Conservation (phyloP, 2,888 invertebrate genomes). For the Melinopterus prodromus region DNA sequence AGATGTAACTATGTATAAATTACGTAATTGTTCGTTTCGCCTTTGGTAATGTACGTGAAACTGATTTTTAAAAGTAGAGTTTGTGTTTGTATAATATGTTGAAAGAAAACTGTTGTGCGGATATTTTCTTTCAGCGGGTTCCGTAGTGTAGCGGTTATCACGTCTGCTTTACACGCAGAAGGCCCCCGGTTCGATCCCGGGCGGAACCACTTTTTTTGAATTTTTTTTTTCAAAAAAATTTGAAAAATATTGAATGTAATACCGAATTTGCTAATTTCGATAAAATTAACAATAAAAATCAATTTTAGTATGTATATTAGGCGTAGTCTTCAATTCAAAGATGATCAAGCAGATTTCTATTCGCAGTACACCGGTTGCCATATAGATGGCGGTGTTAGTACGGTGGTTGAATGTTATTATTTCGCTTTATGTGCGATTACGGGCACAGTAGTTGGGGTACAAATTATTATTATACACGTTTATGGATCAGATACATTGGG, state of each 20-base stretch:
- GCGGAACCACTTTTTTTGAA: constrained; percentile 55
- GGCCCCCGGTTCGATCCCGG: constrained; percentile 63
- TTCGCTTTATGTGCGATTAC: too few relatives aligned
- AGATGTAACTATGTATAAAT: too few relatives aligned
- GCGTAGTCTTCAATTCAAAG: too few relatives aligned
- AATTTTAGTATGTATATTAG: background rate
- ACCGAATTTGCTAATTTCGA: background rate
- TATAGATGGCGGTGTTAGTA: background rate
- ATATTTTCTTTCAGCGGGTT: constrained; percentile 41
- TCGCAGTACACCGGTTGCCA: background rate
- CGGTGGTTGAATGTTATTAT: too few relatives aligned
- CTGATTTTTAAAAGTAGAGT: background rate
- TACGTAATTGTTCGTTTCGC: too few relatives aligned
- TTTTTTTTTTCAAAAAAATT: background rate
- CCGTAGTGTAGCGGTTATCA: constrained; percentile 62
- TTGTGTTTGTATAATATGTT: background rate
- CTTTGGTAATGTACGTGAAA: too few relatives aligned
- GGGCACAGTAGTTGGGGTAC: too few relatives aligned
- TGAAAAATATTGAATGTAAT: background rate
- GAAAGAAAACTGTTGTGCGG: background rate
- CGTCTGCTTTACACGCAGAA: constrained; percentile 63
- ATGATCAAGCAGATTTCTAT: background rate
- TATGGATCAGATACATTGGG: too few relatives aligned
- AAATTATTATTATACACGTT: too few relatives aligned
- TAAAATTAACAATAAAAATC: background rate